phyloP scores from a whole-genome alignment of 2,888 invertebrate species.

The Limenitis camilla region DNA sequence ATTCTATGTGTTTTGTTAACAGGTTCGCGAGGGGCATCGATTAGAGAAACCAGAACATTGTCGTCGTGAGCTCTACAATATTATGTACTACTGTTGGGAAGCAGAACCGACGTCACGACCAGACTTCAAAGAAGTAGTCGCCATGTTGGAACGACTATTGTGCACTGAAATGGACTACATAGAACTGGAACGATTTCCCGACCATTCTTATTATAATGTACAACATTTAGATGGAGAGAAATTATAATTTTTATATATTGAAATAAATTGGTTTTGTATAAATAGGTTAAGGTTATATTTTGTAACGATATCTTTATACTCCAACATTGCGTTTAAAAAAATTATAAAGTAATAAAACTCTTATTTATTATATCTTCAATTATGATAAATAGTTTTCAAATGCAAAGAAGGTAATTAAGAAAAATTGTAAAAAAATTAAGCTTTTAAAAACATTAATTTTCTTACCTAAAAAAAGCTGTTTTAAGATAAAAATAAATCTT shows the following conservation, averaged over 20 bases:
- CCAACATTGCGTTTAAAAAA: too few species aligned
- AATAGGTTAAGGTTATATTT: too few species aligned
- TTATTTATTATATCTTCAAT: too few species aligned
- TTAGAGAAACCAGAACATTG: constrained; percentile 96
- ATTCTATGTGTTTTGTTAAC: constrained; percentile 7
- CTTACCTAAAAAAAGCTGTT: too few species aligned
- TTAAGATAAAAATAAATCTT: too few species aligned
- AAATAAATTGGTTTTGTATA: too few species aligned
- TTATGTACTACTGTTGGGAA: constrained; percentile 98
- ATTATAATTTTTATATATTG: constrained; percentile 33
- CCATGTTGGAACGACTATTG: constrained; percentile 86
- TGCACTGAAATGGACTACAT: constrained; percentile 95
- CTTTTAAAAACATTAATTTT: too few species aligned
- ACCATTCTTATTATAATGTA: constrained; percentile 93
- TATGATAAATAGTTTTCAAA: too few species aligned
- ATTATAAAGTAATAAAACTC: too few species aligned
- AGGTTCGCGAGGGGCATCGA: constrained; percentile 91
- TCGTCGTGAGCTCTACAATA: constrained; percentile 91
- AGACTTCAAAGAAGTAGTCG: constrained; percentile 86
- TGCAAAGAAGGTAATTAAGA: too few species aligned
- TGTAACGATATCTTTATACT: too few species aligned
- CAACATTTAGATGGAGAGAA: constrained; percentile 90
- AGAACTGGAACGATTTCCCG: constrained; percentile 92
- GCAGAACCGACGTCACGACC: constrained; percentile 88
- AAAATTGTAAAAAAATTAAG: too few species aligned